Conservation (phyloP, 2,797 vertebrate species). For the Caiman crocodilus region DNA sequence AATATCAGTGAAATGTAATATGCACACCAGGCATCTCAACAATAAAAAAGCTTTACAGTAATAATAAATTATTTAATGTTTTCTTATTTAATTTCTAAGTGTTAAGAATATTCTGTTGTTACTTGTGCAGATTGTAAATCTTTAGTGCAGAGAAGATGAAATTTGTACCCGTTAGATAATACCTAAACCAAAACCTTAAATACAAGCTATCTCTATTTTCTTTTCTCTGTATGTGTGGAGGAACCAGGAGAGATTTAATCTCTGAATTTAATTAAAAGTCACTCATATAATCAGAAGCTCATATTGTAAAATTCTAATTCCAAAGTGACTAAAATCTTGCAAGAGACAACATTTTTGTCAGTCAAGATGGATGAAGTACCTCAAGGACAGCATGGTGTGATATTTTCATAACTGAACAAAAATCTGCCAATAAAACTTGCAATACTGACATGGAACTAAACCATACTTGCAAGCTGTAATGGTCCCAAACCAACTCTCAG, state of each 20-base stretch:
- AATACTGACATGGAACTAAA: neutral
- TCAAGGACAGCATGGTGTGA: neutral
- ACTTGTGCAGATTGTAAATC: neutral
- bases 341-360: neutral
- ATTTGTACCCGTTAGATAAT: neutral
- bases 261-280: slow-evolving; percentile 1
- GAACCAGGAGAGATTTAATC: neutral
- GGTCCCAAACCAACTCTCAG: neutral
- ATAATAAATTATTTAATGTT: neutral
- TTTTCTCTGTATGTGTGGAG: rapidly evolving
- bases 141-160: neutral
- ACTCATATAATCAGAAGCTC: neutral
- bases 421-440: neutral
- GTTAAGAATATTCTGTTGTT: neutral
- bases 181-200: neutral
- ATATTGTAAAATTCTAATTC: neutral
- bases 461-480: rapidly evolving
- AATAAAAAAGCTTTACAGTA: neutral
- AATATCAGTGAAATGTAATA: neutral
- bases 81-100: neutral
- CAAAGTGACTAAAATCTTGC: neutral
- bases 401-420: neutral
- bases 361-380: neutral
- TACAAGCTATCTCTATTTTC: neutral
- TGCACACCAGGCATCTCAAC: neutral